Conservation (phyloP, 2,888 invertebrate genomes). For the Diabrotica balteata region DNA sequence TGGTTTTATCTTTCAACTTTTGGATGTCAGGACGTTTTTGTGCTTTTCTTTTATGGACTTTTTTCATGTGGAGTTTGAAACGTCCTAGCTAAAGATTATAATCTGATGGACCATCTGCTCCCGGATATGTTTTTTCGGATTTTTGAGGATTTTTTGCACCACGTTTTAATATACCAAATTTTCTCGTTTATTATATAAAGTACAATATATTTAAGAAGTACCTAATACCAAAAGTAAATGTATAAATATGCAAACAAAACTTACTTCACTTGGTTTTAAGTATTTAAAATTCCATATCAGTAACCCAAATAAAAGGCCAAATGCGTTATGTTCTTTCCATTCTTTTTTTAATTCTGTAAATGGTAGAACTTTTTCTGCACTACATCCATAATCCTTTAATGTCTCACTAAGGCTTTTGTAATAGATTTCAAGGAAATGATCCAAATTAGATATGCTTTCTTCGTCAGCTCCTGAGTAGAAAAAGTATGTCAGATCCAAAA, state of each 20-base stretch:
- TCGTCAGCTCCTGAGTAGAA: conserved; percentile 46
- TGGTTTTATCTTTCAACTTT: too few species aligned
- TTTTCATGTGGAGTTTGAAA: too few species aligned
- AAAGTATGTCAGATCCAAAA: conserved; percentile 48
- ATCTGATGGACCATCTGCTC: too few species aligned
- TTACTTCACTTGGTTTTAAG: background rate
- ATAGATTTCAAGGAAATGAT: conserved; percentile 47
- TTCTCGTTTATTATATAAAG: too few species aligned
- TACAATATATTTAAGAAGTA: too few species aligned
- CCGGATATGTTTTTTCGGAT: too few species aligned
- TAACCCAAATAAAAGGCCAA: conserved; percentile 24
- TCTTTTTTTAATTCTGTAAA: conserved; percentile 28
- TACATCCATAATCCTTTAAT: conserved; percentile 39
- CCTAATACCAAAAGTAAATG: too few species aligned
- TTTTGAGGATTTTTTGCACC: too few species aligned
- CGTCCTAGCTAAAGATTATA: too few species aligned
- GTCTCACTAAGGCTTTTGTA: conserved; percentile 42
- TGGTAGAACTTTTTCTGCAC: conserved; percentile 40
- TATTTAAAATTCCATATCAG: conserved; percentile 9
- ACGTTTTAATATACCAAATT: too few species aligned
- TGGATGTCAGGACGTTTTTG: too few species aligned
- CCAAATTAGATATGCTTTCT: conserved; percentile 42
- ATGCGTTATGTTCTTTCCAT: conserved; percentile 28
- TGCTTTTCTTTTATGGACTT: too few species aligned
- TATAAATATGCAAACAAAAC: background rate